Evolutionary conservation across 2,797 vertebrate genomes (phyloP), one percentile per base, ranked within the genome.

Genomic region (Synanceia verrucosa): DNA sequence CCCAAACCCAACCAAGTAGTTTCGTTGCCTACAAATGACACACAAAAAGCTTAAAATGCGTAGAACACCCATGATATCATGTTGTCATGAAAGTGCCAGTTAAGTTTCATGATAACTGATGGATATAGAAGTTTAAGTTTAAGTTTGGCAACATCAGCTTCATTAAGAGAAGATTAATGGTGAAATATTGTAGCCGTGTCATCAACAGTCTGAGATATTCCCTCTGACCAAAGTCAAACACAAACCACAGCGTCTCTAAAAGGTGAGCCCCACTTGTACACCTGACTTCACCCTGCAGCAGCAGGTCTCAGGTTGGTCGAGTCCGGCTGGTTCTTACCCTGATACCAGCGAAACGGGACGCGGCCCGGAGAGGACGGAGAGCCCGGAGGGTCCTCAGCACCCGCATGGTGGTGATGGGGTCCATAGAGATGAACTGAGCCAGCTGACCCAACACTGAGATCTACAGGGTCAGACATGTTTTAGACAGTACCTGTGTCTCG

Each of bases 291-390:
- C 37, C 6, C 29, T 31, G 3, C 13, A 52, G 58, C 9, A 0
- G 57, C 43, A 34, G 57, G 26, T 47, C 33, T 51, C 33, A 0
- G 61, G 55, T 24, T 2, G 14, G 56, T 8, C 18, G 16, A 11
- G 47, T 51, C 72, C 46, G 9, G 19, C 73, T 4, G 62, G 59
- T 31, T 83, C 91, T 93, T 95, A 98, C 97, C 96, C 95, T 96
- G 90, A 98, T 97, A 78, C 96, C 97, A 89, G 97, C 96, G 87
- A 98, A 97, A 86, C 96, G 95, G 79, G 96, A 96, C 73, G 94
- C 90, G 1, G 96, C 95, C 63, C 97, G 94, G 31, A 97, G 95
- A 26, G 97, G 97, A 61, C 96, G 94, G 52, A 98, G 65, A 0
- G 96, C 96, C 79, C 95, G 89, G 1, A 98, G 80, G 0, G 95